Evolutionary conservation across 2,888 invertebrate genomes (phyloP), one percentile per base, ranked within the genome.

Genomic region (Autographa pulchrina): DNA sequence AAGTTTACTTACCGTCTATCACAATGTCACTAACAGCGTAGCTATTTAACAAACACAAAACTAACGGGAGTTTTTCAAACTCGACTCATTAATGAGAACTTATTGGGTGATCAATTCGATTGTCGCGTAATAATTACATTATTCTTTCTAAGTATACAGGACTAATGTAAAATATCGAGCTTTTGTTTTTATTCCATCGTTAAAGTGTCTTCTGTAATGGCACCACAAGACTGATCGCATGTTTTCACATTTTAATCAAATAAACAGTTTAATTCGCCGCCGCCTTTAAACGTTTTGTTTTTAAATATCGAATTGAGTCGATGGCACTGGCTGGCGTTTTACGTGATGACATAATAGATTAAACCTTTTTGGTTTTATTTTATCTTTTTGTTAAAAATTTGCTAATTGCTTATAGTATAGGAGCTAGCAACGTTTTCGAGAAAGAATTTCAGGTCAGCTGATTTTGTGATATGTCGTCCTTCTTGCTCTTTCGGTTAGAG

Each of bases 111-210:
- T 88, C 84, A 87, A 84, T 85, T 79, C 80, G 65, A 72, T 78
- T 87, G 86, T 79, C 59, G 78, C 79, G 72, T 85, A 83, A 86
- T 85, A 87, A 84, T 83, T 82, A 77, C 82, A 77, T 81, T 80
- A 83, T 72, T 87, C 83, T 87, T 86, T 81, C 73, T 80, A 81
- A 83, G 76, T 76, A 73, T 68, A 70, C 72, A 75, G 84, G 78
- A 79, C 80, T 77, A 58, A 18, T 41, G 43, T 67, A 54, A 75
- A 56, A 65, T 79, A 78, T 70, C 66, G 32, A 48, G 74, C 73
- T 77, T 75, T 79, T 78, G 74, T 78, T 77, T 73, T 73, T 68
- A 75, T 72, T 67, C 32, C 43, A 48, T 75, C 80, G 77, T 83
- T 74, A 80, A 81, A 78, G 59, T 70, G 81, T 81, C 79, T 70